Evolutionary conservation across 2,888 invertebrate species (phyloP), one percentile per base, ranked within the genome.

Genomic region (Brachypterus glaber): DNA sequence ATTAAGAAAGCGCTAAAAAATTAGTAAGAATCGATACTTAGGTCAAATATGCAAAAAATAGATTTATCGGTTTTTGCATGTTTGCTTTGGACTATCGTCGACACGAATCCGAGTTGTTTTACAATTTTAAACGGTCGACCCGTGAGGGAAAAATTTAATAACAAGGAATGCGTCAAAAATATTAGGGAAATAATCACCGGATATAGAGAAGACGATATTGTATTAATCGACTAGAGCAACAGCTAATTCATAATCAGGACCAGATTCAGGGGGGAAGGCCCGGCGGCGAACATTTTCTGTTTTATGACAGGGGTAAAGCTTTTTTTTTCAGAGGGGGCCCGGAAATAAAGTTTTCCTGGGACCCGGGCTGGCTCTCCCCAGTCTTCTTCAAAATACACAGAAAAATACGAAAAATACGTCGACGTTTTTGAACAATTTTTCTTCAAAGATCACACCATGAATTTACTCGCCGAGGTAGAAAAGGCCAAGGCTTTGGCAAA

Each of bases 81-180:
- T n/a, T n/a, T n/a, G n/a, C n/a, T n/a, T n/a, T n/a, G n/a, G n/a
- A n/a, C 76, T 2, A 73, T 79, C 33, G 67, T 75, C 11, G 78
- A 80, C 58, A 69, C 79, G 25, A 77, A 80, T 55, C 76, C 77
- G 0, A 71, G 75, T 44, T 80, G 77, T 58, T 80, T 76, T 54
- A 70, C 70, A 1, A 71, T 75, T 25, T 69, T 79, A 21, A 72
- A 73, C 58, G 78, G 77, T 4, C 68, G 77, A 18, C 73, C 77
- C 1, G 66, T 76, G 16, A 66, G 70, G 33, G 70, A 72, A 48
- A 72, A 69, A 46, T 72, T 78, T 44, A 75, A 74, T 42, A 67
- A 73, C 33, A 67, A 70, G 45, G 67, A 72, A 5, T 81, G 81
- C 52, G 57, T 77, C 48, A 57, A 46, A 49, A 65, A 55, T 62